phyloP scores from a whole-genome alignment of 2,113 vertebrate species.

The Progne subis region DNA sequence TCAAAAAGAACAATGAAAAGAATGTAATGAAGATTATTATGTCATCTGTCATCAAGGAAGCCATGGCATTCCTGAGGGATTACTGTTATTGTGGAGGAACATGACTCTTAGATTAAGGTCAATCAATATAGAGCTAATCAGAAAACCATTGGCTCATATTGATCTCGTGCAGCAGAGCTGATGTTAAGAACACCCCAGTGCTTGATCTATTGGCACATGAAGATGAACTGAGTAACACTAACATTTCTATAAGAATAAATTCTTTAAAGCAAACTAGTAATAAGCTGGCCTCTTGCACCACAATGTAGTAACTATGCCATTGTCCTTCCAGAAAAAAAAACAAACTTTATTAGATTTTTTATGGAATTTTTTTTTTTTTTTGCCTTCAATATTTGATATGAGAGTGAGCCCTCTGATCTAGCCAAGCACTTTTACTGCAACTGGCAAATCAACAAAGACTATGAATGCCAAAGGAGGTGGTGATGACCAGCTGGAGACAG shows the following conservation, averaged over 20 bases:
- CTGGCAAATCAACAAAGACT: background rate
- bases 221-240: background rate
- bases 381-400: background rate
- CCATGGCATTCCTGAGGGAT: background rate
- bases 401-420: background rate
- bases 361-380: background rate
- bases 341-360: background rate
- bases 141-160: background rate
- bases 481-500: background rate
- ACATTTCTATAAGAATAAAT: background rate
- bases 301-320: background rate
- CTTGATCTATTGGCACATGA: background rate
- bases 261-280: background rate
- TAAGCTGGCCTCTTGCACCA: background rate
- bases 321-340: background rate
- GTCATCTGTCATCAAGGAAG: background rate
- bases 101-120: background rate
- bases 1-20: background rate
- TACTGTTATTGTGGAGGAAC: background rate
- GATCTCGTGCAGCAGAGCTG: background rate
- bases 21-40: background rate
- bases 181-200: background rate
- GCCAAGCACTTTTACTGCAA: background rate
- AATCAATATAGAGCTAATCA: constrained; percentile 1
- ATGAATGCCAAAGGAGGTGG: background rate